Evolutionary conservation across 2,888 invertebrate species (phyloP), one percentile per base, ranked within the genome.

Genomic region (Drosophila seclusa): DNA sequence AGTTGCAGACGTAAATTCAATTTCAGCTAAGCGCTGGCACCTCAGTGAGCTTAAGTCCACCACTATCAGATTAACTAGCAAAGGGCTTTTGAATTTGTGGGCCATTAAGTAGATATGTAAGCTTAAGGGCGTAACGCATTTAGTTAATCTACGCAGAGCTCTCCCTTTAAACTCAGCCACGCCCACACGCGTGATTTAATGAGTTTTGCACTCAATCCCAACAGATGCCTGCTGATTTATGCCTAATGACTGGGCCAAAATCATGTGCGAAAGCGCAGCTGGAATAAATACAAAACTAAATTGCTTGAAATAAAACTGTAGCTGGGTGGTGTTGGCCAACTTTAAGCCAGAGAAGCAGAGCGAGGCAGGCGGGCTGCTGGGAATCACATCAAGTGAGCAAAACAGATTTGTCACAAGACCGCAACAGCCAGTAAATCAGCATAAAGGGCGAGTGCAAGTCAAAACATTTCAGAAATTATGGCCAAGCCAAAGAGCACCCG

Each of bases 371-470:
- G 8, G 45, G 0, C 10, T 21, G 42, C 21, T 34, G 34, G 61
- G 63, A 80, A 86, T 88, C 85, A 76, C 85, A 85, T 85, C 85
- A 88, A 85, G 88, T 83, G 85, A 83, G 80, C 85, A 88, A 86
- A 89, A 87, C 89, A 89, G 85, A 87, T 86, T 89, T 89, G 89
- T 89, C 89, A 89, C 87, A 84, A 79, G 81, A 84, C 89, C 87
- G 79, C 87, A 89, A 86, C 88, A 88, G 89, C 85, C 89, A 89
- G 89, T 87, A 87, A 87, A 87, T 87, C 86, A 87, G 86, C 89
- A 87, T 87, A 87, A 85, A 82, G 80, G 85, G 86, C 85, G 81
- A 87, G 67, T 83, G 89, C 87, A 87, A 87, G 85, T 87, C 89
- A 89, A 87, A 87, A 89, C 89, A 89, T 87, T 87, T 87, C 76